Base-by-base conservation (phyloP, 2,113 vertebrate species). In the Cichladusa arquata region DNA sequence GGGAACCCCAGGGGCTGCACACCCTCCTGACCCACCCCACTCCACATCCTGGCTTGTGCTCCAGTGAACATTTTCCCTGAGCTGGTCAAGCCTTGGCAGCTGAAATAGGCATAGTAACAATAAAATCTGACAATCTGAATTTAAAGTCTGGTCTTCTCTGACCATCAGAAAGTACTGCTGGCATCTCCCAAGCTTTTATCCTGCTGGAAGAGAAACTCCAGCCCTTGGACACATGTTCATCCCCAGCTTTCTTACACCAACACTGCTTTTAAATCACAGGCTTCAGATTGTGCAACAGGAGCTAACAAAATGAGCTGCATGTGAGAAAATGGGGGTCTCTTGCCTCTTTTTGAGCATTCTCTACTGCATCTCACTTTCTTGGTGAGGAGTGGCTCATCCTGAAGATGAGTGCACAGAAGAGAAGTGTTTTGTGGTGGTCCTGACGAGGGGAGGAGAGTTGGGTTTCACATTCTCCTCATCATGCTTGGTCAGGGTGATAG, bases 31-130 rank as follows among this genome's bases (percentile, higher is more conserved):
- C 26, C 71, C n/a, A 29, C 5, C 3, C 33, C 42, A 24, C 0
- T 0, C 19, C 12, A 9, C 4, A 4, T 5, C 70, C 29, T 22
- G 13, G 1, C 5, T 81, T 33, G 7, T 2, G 50, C 61, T 53
- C 25, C 47, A 57, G 22, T 0, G 40, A 73, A 22, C 0, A 2
- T 13, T 86, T 23, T n/a, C 77, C 50, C 58, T 0, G 3, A 64
- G 85, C 25, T 45, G 24, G 42, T 51, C 51, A 26, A 60, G 38
- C 19, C 74, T 28, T 34, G 34, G 42, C n/a, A 70, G 64, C n/a
- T 81, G 19, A 12, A 81, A 40, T 4, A 34, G 65, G 48, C 38
- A 5, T 1, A 29, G 23, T 12, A 38, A 19, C 40, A n/a, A 13
- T 15, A 48, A 60, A 82, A 86, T 24, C 17, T 69, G 44, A 19